Base-by-base conservation (phyloP, 2,113 vertebrate genomes). In the Prunella fulvescens region DNA sequence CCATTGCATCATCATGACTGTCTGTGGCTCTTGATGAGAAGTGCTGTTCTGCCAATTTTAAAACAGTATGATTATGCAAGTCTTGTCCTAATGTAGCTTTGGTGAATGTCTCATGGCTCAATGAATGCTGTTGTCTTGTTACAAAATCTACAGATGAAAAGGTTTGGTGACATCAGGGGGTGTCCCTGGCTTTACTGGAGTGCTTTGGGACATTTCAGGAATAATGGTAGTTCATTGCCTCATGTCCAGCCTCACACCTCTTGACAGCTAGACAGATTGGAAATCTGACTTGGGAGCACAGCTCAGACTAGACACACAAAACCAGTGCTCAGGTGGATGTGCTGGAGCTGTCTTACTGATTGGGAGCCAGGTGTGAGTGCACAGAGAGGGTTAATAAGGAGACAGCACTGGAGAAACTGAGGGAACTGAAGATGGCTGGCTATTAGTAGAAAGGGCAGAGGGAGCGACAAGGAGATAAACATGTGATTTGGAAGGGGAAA, bases 41-140 rank as follows among this genome's bases (percentile, higher is more conserved):
- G 35, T 91, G 77, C 82, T 95, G 66, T 94, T 96, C 87, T 78
- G 53, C 94, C 95, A 93, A 82, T 96, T 93, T 86, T 90, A 81
- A 71, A 96, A 91, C 94, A 97, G 79, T 92, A 60, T 88, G 85
- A 90, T 96, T 92, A 96, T 96, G 95, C 90, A 96, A 93, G 94
- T 97, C 61, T 85, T 95, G 47, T 70, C 80, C 64, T 95, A 67
- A 91, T 65, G 33, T 83, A 73, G 23, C 81, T 96, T 91, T 60
- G 19, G 37, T 35, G 24, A 73, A 54, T 58, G 62, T 86, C 70
- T 93, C 6, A 14, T 69, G 72, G 73, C 47, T 62, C 69, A 88
- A 45, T 88, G 79, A 53, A 24, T 50, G 29, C 50, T 58, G 19
- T 94, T 95, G 78, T 97, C 83, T 88, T 22, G 2, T 94, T 97